phyloP scores from a whole-genome alignment of 2,888 invertebrate species.

The Macropis europaea region DNA sequence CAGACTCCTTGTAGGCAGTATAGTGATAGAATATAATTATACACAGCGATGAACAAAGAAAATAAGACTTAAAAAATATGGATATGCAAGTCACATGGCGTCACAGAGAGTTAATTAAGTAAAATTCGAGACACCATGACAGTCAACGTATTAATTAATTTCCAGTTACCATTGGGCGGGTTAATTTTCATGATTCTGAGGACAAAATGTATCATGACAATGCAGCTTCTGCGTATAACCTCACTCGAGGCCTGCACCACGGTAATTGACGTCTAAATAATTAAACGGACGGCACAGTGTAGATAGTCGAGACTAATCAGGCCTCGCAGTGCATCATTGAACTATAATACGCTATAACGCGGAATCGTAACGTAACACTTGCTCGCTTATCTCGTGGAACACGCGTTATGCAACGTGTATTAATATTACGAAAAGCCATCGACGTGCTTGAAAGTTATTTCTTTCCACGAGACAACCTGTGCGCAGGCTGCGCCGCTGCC shows the following conservation, averaged over 20 bases:
- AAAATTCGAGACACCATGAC: too few relatives aligned
- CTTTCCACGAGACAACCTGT: background rate
- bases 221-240: background rate
- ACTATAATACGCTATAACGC: background rate
- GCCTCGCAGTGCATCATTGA: constrained; percentile 17
- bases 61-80: too few relatives aligned
- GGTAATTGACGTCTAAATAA: constrained; percentile 39
- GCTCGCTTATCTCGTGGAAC: background rate
- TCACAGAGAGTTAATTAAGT: too few relatives aligned
- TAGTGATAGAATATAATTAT: too few relatives aligned
- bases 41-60: too few relatives aligned
- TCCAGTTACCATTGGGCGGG: too few relatives aligned
- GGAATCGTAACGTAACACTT: background rate
- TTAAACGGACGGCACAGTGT: background rate
- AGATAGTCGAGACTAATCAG: constrained; percentile 9
- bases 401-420: background rate
- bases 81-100: too few relatives aligned
- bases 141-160: too few relatives aligned
- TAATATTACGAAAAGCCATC: background rate
- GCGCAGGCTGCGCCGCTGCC: background rate
- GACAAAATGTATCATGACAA: background rate
- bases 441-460: background rate
- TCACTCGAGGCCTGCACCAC: background rate
- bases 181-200: constrained; percentile 30
- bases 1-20: too few relatives aligned